Percentiles rank a stretch among this genome's conserved stretches.
Evolutionary conservation across 2,888 invertebrate species (phyloP).

Genomic region (Noctua pronuba): DNA sequence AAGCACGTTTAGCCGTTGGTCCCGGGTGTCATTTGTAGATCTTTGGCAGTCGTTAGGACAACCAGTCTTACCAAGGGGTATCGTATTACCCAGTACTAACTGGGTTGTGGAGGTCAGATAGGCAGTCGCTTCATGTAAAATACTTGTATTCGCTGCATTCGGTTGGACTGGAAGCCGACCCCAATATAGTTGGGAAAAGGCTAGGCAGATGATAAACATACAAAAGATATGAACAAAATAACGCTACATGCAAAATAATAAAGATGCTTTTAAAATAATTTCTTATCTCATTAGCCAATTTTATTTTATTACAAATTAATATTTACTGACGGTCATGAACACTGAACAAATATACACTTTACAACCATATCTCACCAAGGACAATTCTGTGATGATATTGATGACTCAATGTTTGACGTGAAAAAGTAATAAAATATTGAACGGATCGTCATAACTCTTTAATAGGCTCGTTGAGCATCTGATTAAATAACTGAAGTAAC

Average conservation of each 20-base stretch:
- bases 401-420: slow-evolving; percentile 53
- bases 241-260: background rate
- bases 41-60: too few species aligned
- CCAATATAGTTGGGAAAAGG: too few species aligned
- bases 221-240: slow-evolving; percentile 5
- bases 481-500: slow-evolving; percentile 64
- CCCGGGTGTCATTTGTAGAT: too few species aligned
- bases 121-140: too few species aligned
- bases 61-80: too few species aligned
- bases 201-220: too few species aligned
- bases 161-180: too few species aligned
- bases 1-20: too few species aligned
- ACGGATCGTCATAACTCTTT: slow-evolving; percentile 43
- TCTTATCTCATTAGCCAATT: background rate
- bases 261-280: background rate
- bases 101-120: too few species aligned
- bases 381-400: slow-evolving; percentile 12
- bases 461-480: slow-evolving; percentile 66
- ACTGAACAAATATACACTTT: slow-evolving; percentile 8
- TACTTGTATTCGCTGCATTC: too few species aligned
- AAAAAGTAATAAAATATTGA: slow-evolving; percentile 58
- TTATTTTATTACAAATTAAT: slow-evolving; percentile 1
- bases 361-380: slow-evolving; percentile 39
- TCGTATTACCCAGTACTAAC: too few species aligned
- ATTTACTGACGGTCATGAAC: slow-evolving; percentile 7